Base-by-base conservation (phyloP, 2,797 vertebrate genomes). In the Pelobates cultripes region DNA sequence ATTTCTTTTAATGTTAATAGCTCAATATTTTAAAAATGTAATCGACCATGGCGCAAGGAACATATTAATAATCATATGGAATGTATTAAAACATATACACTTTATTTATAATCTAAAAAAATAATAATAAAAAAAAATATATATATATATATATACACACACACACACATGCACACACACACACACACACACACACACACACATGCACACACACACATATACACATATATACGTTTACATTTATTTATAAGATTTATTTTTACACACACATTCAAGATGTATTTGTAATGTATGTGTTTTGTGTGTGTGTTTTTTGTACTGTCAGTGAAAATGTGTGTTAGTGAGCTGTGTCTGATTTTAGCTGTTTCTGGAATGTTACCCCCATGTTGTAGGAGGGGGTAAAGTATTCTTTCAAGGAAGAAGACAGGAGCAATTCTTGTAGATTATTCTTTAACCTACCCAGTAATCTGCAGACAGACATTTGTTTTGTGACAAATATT, bases 401-500 rank as follows among this genome's bases (percentile, higher is more conserved):
- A 44, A 76, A 70, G 73, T 57, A 63, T 70, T 64, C 43, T 55
- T 42, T 55, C 55, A 78, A 64, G 51, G 44, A 45, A 74, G 42
- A 43, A 8, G 43, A 79, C 73, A 17, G 28, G 43, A 63, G 57
- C 14, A 74, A 63, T 45, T 69, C 76, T 43, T 53, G 0, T 28
- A 51, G 66, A 78, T 83, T 78, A 79, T 57, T 70, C 76, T 78
- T 83, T 83, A 83, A 83, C 81, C 45, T 78, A 41, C 28, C 10
- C 40, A 75, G 77, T 78, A 73, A 74, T 78, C 81, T 69, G 64
- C 43, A 83, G 75, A 68, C 70, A 51, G 71, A 40, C 53, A 71
- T 83, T 82, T 77, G 75, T 77, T 83, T 83, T 74, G 66, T 70
- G 69, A 47, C 76, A 83, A 83, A 83, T 66, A 75, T 70, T 83